A percentile compares a stretch with the other conserved stretches of the same genome.
phyloP scores from a whole-genome alignment of 2,113 vertebrate genomes.

The Perccottus glenii region DNA sequence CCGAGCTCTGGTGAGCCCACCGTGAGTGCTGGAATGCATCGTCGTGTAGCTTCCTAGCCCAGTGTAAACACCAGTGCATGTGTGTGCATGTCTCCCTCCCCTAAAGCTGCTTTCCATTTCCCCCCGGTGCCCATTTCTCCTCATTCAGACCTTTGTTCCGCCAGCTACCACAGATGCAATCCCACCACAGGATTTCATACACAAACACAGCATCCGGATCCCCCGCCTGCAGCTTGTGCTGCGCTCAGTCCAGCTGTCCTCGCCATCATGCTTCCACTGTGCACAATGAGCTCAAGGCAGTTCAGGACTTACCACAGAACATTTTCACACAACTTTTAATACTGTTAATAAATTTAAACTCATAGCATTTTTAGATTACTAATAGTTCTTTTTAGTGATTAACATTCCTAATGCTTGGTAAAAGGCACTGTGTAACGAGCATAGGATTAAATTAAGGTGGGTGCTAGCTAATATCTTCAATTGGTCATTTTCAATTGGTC shows the following conservation, averaged over 20 bases:
- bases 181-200: conserved; percentile 71
- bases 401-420: neutral
- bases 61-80: conserved; percentile 76
- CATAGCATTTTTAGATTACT: neutral
- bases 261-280: conserved; percentile 43
- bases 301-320: conserved; percentile 8
- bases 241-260: conserved; percentile 52
- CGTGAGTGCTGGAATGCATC: conserved; percentile 75
- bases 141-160: conserved; percentile 71
- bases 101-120: conserved; percentile 73
- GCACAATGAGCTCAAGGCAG: conserved; percentile 28
- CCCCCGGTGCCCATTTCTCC: conserved; percentile 65
- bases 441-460: neutral
- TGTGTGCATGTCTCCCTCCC: conserved; percentile 61
- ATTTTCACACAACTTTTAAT: neutral
- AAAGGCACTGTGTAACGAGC: neutral
- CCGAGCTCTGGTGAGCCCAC: conserved; percentile 75
- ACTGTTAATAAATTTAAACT: neutral
- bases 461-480: neutral
- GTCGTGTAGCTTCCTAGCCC: conserved; percentile 60
- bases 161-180: conserved; percentile 68
- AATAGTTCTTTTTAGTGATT: neutral
- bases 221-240: conserved; percentile 50
- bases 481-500: neutral
- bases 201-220: conserved; percentile 67